These are phyloP conservation scores for Poecilia gillii DNA, from an alignment of 2,797 vertebrate species.

Conservation along the genomic window DNA sequence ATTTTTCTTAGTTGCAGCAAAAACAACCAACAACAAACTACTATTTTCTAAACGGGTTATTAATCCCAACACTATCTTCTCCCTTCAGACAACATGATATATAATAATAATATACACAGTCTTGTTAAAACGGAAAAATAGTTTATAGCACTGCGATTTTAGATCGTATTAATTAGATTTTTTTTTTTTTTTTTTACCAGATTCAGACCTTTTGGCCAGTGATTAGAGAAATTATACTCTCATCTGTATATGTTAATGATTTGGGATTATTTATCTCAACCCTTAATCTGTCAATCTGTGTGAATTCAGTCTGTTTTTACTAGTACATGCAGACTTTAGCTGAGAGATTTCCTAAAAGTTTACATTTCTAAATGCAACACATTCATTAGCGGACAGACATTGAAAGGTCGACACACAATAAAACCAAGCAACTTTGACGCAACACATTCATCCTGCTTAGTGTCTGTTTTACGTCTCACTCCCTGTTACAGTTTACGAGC, in stretches of 20 bases:
- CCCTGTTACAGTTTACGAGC: neutral
- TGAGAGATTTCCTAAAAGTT: neutral
- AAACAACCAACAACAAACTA: conserved; percentile 2
- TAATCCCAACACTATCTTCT: neutral
- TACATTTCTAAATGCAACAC: neutral
- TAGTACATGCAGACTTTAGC: neutral
- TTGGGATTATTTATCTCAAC: neutral
- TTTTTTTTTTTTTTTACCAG: neutral
- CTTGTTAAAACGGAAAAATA: neutral
- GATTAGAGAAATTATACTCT: neutral
- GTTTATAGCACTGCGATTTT: neutral
- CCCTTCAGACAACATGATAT: neutral
- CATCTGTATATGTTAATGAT: neutral
- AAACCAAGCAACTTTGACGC: neutral
- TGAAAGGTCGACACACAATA: neutral
- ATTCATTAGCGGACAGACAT: neutral
- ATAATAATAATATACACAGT: neutral
- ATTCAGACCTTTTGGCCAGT: neutral
- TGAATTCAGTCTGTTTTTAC: neutral
- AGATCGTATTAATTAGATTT: neutral
- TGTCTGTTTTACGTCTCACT: neutral
- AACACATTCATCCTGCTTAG: neutral
- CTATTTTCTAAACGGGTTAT: conserved; percentile 10
- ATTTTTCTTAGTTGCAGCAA: conserved; percentile 4
- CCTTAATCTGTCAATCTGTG: neutral